Conservation (phyloP, 2,888 invertebrate species). For the Tromatobia lineatoria region DNA sequence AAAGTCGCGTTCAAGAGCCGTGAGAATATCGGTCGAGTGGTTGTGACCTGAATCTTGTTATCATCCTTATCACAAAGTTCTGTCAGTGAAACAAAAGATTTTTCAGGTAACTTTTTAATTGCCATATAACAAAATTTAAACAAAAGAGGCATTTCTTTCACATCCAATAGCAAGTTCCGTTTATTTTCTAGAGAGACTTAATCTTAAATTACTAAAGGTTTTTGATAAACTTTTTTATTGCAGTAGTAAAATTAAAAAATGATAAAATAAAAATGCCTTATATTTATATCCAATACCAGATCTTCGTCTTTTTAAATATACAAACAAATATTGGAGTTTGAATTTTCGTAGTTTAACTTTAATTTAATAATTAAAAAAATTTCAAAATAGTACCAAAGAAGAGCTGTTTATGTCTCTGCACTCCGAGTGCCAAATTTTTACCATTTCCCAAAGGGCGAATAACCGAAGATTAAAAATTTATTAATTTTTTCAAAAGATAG, state of each 20-base stretch:
- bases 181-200: background rate
- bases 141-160: no score
- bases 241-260: no score
- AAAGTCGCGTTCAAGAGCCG: slow-evolving; percentile 54
- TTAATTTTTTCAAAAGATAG: no score
- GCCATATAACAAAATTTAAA: background rate
- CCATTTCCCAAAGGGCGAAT: background rate
- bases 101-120: background rate
- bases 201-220: no score
- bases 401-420: background rate
- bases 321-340: no score
- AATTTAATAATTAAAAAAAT: no score
- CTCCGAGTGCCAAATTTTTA: background rate
- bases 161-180: background rate
- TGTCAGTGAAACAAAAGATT: background rate
- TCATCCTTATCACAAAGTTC: background rate
- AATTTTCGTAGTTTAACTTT: no score
- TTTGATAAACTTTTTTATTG: background rate
- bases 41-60: slow-evolving; percentile 56
- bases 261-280: no score
- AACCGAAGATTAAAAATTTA: background rate
- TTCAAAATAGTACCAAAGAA: no score
- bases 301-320: no score
- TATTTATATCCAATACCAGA: no score
- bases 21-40: slow-evolving; percentile 68